Conservation (phyloP, 2,113 vertebrate genomes). For the Oryzias javanicus region DNA sequence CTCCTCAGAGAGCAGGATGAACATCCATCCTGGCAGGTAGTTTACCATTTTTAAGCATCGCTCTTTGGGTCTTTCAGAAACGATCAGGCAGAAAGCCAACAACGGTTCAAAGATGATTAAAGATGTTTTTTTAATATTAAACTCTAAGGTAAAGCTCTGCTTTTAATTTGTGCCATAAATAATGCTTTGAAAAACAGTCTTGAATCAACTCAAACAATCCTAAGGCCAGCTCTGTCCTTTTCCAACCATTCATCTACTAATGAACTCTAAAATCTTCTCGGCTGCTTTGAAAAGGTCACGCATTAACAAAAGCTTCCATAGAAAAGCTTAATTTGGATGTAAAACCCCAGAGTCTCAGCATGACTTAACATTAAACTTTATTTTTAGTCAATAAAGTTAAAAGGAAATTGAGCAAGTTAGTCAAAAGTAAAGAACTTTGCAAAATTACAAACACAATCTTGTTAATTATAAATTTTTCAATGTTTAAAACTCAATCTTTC, state of each 20-base stretch:
- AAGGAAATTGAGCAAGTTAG: too few relatives aligned
- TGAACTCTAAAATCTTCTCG: neutral
- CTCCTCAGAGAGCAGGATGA: neutral
- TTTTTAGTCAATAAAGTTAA: too few relatives aligned
- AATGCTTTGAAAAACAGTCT: neutral
- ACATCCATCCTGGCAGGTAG: neutral
- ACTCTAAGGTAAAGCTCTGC: neutral
- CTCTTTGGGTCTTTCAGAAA: constrained; percentile 10
- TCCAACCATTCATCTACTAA: neutral
- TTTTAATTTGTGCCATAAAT: neutral
- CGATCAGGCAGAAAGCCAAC: neutral
- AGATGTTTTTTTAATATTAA: neutral
- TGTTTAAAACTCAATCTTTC: too few relatives aligned
- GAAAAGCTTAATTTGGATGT: too few relatives aligned
- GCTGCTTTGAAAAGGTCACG: neutral
- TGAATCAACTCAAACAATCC: neutral
- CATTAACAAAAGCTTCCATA: too few relatives aligned
- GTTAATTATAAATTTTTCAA: too few relatives aligned
- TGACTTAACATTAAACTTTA: too few relatives aligned
- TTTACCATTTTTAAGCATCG: constrained; percentile 10
- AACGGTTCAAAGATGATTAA: neutral
- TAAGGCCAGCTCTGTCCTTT: neutral
- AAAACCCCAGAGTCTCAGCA: too few relatives aligned
- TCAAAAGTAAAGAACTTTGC: too few relatives aligned
- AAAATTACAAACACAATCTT: too few relatives aligned